phyloP scores from a whole-genome alignment of 2,797 vertebrate species.

The Poecilia gillii region DNA sequence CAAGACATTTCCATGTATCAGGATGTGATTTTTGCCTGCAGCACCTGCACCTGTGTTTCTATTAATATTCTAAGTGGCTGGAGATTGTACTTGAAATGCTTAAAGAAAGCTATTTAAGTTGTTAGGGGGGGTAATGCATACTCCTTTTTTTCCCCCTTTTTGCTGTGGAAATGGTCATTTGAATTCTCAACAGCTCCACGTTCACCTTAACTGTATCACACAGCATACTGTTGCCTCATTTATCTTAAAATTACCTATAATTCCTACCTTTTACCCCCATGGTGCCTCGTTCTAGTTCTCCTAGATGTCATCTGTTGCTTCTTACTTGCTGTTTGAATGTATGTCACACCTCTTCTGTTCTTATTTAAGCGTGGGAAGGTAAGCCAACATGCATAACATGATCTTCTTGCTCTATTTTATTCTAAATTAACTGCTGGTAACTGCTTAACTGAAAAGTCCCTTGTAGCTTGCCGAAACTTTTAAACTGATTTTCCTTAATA shows the following conservation, averaged over 20 bases:
- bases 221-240: background rate
- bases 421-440: background rate
- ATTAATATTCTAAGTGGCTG: constrained; percentile 53
- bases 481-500: background rate
- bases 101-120: constrained; percentile 54
- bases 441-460: background rate
- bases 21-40: constrained; percentile 34
- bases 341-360: background rate
- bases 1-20: constrained; percentile 31
- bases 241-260: background rate
- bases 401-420: no score
- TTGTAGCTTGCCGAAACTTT: background rate
- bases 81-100: constrained; percentile 56
- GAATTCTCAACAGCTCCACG: constrained; percentile 22
- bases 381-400: background rate
- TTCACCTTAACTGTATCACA: background rate
- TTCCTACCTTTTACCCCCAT: background rate
- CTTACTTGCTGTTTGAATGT: background rate
- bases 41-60: constrained; percentile 41
- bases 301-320: background rate
- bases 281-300: background rate
- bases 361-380: background rate
- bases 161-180: constrained; percentile 48
- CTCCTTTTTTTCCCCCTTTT: constrained; percentile 28
- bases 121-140: constrained; percentile 49